A percentile compares a stretch with the other conserved stretches of the same genome.
Conservation (phyloP, 2,888 invertebrate genomes). For the Ophioninae sp. region DNA sequence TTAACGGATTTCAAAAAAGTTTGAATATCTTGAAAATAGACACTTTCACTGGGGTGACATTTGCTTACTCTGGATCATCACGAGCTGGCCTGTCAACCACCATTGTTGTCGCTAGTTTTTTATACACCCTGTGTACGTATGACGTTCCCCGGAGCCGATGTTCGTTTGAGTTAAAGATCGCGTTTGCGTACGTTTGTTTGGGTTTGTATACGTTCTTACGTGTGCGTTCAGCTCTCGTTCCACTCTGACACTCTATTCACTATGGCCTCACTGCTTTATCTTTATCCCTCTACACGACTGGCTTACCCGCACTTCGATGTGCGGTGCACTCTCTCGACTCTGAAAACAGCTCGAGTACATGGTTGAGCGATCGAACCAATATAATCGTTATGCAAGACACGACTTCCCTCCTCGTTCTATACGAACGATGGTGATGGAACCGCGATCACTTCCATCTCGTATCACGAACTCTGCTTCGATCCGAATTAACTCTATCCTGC, state of each 20-base stretch:
- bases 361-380: conserved; percentile 50
- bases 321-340: conserved; percentile 23
- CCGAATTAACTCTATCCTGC: background rate
- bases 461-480: background rate
- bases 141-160: conserved; percentile 17
- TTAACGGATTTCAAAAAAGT: too few species aligned
- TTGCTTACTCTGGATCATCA: too few species aligned
- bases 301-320: background rate
- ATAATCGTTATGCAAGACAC: conserved; percentile 61
- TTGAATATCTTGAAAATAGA: too few species aligned
- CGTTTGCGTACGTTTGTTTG: background rate
- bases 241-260: conserved; percentile 3
- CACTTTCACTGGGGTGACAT: too few species aligned
- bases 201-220: background rate
- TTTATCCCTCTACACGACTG: conserved; percentile 22
- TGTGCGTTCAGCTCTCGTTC: background rate
- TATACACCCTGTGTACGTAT: background rate
- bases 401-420: conserved; percentile 50
- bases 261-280: conserved; percentile 13
- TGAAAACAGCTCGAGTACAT: conserved; percentile 40
- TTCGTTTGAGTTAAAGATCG: background rate
- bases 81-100: too few species aligned
- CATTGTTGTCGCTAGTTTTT: too few species aligned
- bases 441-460: background rate
- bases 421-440: conserved; percentile 38